Evolutionary conservation across 2,888 invertebrate genomes (phyloP).

Genomic region (Eupithecia insigniata): DNA sequence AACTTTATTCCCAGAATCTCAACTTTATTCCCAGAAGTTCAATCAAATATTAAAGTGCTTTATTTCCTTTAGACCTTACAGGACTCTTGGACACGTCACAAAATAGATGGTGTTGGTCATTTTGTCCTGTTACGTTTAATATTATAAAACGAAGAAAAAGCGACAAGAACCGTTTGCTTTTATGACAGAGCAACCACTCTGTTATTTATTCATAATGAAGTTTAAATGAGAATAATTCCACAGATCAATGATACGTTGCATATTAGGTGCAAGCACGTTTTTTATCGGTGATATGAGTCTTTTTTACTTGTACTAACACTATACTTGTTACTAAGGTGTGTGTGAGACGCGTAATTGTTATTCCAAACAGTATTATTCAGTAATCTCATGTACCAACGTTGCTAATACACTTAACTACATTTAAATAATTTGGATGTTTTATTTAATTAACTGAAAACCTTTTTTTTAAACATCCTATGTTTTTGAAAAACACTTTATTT

Average conservation of each 20-base stretch:
- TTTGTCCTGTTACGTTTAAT: no score
- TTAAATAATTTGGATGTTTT: constrained; percentile 64
- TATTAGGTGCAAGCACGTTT: constrained; percentile 73
- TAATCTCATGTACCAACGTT: constrained; percentile 84
- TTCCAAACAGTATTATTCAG: constrained; percentile 82
- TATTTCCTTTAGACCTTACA: no score
- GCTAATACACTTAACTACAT: constrained; percentile 84
- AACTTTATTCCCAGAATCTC: no score
- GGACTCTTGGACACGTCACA: no score
- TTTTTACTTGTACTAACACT: constrained; percentile 72
- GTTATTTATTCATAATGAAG: neutral
- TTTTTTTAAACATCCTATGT: no score
- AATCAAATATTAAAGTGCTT: no score
- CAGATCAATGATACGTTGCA: constrained; percentile 54
- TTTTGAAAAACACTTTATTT: no score
- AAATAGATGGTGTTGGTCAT: no score
- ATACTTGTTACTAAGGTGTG: constrained; percentile 67
- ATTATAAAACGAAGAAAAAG: neutral
- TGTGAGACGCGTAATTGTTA: constrained; percentile 64
- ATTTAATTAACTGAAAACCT: no score
- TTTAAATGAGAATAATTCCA: constrained; percentile 21
- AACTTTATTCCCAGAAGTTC: no score
- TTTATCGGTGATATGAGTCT: constrained; percentile 67
- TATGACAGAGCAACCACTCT: no score
- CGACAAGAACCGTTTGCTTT: neutral